Percentiles rank a stretch among this genome's conserved stretches.
Conservation (phyloP, 2,888 invertebrate genomes). For the Agriopis leucophaearia region DNA sequence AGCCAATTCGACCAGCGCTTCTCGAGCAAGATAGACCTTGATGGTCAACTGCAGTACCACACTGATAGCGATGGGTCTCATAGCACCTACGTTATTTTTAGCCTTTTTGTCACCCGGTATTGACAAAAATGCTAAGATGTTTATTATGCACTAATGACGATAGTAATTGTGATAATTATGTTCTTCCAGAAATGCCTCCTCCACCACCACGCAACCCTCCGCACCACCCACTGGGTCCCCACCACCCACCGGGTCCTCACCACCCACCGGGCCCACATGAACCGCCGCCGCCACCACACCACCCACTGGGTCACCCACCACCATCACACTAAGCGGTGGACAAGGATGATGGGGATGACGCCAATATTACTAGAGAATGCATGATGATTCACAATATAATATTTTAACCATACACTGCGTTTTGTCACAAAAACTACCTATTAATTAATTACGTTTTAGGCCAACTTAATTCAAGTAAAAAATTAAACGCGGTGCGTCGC, state of each 20-base stretch:
- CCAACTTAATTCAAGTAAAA: neutral
- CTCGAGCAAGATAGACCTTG: too few relatives aligned
- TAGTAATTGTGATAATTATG: constrained; percentile 6
- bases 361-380: neutral
- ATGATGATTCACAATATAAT: constrained; percentile 21
- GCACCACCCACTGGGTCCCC: constrained; percentile 23
- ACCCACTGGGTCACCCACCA: constrained; percentile 45
- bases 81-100: neutral
- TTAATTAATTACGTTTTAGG: neutral
- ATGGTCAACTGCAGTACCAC: too few relatives aligned
- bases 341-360: constrained; percentile 4
- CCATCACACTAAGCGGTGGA: constrained; percentile 38
- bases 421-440: neutral
- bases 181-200: constrained; percentile 51
- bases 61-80: too few relatives aligned
- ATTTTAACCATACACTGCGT: constrained; percentile 25
- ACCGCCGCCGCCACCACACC: constrained; percentile 42
- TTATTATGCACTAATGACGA: neutral
- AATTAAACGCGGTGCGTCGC: neutral
- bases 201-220: constrained; percentile 47
- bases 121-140: too few relatives aligned
- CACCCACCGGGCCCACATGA: constrained; percentile 36
- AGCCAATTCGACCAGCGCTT: too few relatives aligned
- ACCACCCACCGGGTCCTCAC: constrained; percentile 39
- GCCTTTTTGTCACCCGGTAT: too few relatives aligned